Conservation (phyloP, 2,888 invertebrate species). For the Drepana falcataria region DNA sequence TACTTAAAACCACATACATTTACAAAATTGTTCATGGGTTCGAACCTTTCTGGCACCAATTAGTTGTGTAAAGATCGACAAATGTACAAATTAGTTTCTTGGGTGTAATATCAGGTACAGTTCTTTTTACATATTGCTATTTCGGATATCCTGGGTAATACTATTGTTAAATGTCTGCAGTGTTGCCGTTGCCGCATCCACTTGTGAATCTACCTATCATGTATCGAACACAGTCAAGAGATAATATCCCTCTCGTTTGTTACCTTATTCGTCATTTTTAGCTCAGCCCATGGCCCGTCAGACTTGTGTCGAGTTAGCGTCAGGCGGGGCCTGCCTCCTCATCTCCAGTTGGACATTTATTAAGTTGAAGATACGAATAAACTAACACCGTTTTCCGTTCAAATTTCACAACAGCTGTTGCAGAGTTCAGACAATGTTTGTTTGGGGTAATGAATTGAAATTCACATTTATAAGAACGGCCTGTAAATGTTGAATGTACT, state of each 20-base stretch:
- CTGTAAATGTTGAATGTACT: too few species aligned
- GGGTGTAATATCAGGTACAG: too few species aligned
- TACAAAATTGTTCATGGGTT: too few species aligned
- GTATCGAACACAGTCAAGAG: conserved; percentile 5
- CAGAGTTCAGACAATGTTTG: conserved; percentile 17
- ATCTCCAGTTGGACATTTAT: conserved; percentile 50
- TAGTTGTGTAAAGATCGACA: too few species aligned
- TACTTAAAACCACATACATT: too few species aligned
- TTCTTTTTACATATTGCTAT: too few species aligned
- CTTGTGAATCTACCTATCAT: too few species aligned
- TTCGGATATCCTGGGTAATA: too few species aligned
- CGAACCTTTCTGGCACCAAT: too few species aligned
- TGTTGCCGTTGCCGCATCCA: too few species aligned
- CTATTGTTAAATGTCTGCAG: too few species aligned
- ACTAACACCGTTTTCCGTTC: conserved; percentile 20
- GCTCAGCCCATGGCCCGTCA: conserved; percentile 40
- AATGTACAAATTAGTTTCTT: too few species aligned
- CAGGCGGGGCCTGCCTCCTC: conserved; percentile 32
- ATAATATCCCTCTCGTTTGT: conserved; percentile 18
- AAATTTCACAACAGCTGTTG: conserved; percentile 37
- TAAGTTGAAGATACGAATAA: conserved; percentile 54
- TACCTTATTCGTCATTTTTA: conserved; percentile 49
- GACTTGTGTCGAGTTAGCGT: conserved; percentile 59
- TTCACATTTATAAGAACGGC: not conserved
- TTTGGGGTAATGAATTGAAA: not conserved